A percentile compares a stretch with the other conserved stretches of the same genome.
phyloP scores from a whole-genome alignment of 2,797 vertebrate genomes.

The Phaenicophaeus curvirostris region DNA sequence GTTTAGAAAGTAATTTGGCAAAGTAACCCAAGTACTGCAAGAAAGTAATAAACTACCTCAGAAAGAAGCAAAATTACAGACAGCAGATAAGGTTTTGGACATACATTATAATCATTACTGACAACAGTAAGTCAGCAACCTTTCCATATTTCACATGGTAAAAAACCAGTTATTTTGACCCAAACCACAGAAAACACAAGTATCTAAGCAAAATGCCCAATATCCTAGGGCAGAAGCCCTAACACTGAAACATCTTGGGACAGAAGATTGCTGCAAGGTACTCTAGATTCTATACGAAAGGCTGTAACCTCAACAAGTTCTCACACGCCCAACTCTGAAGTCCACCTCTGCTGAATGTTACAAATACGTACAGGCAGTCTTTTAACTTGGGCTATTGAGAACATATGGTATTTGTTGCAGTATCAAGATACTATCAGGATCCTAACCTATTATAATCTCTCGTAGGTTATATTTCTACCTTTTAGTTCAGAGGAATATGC shows the following conservation, averaged over 20 bases:
- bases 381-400: background rate
- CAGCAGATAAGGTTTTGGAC: background rate
- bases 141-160: background rate
- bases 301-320: background rate
- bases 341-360: constrained; percentile 36
- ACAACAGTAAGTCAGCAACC: background rate
- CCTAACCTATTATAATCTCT: background rate
- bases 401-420: constrained; percentile 1
- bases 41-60: background rate
- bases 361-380: background rate
- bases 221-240: background rate
- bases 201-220: background rate
- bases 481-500: background rate
- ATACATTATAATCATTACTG: background rate
- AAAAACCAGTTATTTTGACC: background rate
- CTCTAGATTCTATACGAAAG: background rate
- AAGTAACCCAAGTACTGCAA: background rate
- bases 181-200: background rate
- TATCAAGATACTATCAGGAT: background rate
- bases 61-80: background rate
- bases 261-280: background rate
- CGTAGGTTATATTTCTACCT: background rate
- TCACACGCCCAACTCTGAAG: background rate
- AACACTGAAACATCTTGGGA: background rate
- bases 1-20: background rate